Conservation (phyloP, 1,140 invertebrate species). For the Sminthurides bifidus region DNA sequence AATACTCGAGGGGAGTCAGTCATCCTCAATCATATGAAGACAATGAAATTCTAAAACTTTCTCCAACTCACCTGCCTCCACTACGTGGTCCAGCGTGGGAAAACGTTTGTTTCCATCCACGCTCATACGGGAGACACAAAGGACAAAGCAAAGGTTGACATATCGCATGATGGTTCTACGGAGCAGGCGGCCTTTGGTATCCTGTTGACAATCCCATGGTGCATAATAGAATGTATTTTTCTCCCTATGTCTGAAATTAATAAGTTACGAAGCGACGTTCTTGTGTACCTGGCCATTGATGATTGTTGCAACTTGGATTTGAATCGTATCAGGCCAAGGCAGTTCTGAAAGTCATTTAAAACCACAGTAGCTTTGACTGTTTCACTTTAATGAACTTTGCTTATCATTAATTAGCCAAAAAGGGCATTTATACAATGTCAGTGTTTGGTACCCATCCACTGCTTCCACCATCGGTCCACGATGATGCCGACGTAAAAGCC, state of each 20-base stretch:
- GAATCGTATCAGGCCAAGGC: no score
- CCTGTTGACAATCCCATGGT: no score
- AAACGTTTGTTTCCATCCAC: conserved; percentile 44
- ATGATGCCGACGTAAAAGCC: conserved; percentile 45
- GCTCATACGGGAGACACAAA: conserved; percentile 40
- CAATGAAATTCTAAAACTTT: no score
- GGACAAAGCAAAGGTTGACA: conserved; percentile 39
- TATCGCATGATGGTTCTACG: conserved; percentile 47
- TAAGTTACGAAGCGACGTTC: no score
- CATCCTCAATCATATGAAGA: no score
- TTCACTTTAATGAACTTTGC: no score
- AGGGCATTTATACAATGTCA: no score
- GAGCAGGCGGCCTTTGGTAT: conserved; percentile 38
- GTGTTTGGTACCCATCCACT: conserved; percentile 34
- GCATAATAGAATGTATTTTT: no score
- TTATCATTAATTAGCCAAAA: no score
- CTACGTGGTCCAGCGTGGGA: conserved; percentile 44
- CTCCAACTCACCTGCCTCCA: conserved; percentile 31
- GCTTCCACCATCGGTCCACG: conserved; percentile 43
- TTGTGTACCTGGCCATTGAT: conserved; percentile 8
- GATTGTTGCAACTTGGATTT: not conserved
- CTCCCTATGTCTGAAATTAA: no score
- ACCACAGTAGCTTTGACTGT: not conserved
- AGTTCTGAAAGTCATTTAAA: no score
- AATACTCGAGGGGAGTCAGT: no score